Evolutionary conservation across 2,797 vertebrate species (phyloP).

Genomic region (Arctocebus calabarensis): DNA sequence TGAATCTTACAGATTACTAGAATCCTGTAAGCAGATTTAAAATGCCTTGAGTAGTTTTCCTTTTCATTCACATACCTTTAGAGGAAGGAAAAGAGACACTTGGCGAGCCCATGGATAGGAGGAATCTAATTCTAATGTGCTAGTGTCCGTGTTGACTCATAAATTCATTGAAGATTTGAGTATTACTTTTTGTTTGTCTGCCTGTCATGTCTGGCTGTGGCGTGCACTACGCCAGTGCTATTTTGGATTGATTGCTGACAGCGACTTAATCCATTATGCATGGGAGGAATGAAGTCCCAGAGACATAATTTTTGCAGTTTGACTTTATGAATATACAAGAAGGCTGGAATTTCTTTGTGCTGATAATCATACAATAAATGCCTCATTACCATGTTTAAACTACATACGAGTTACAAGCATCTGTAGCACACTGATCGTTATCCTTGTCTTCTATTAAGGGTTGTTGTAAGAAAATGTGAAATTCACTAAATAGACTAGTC

Average conservation of each 20-base stretch:
- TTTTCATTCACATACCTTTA: slow-evolving; percentile 38
- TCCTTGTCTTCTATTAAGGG: neutral
- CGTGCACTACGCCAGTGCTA: neutral
- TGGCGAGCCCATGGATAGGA: neutral
- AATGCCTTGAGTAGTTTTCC: slow-evolving; percentile 14
- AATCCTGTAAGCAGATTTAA: slow-evolving; percentile 65
- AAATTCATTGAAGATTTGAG: slow-evolving; percentile 61
- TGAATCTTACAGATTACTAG: slow-evolving; percentile 34
- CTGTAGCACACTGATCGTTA: neutral
- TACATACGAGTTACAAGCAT: slow-evolving; percentile 24
- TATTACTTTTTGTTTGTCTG: slow-evolving; percentile 72
- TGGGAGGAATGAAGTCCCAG: slow-evolving; percentile 58
- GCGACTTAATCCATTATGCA: slow-evolving; percentile 69
- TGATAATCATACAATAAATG: slow-evolving; percentile 43
- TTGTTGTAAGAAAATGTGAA: neutral
- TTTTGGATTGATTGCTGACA: slow-evolving; percentile 76
- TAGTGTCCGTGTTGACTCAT: slow-evolving; percentile 2
- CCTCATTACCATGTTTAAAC: slow-evolving; percentile 67
- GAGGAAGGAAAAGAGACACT: neutral
- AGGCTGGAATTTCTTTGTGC: slow-evolving; percentile 57
- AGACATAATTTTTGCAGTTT: slow-evolving; percentile 62
- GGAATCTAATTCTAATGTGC: neutral
- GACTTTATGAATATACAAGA: slow-evolving; percentile 73
- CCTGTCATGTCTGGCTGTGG: slow-evolving; percentile 44
- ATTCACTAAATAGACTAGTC: neutral